Evolutionary conservation across 2,888 invertebrate species (phyloP), one percentile per base, ranked within the genome.

Genomic region (Julus scandinavius): DNA sequence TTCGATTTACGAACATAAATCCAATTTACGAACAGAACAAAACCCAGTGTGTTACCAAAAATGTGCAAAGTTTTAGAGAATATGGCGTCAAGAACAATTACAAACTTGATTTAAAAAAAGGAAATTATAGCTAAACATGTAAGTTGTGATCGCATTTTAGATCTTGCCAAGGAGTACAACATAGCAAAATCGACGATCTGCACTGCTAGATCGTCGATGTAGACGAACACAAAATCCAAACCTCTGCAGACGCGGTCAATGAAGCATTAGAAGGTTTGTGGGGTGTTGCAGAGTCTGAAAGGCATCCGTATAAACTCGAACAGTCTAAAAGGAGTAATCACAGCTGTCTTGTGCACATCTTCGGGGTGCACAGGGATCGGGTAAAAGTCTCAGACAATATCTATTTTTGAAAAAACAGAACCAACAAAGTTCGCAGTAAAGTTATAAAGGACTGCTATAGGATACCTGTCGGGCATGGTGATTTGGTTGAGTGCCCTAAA

Each of bases 221-320:
- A 45, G 7, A 45, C 45, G 45, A 45, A 45, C 5, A 45, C 45
- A 2, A 45, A 45, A 7, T 45, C 45, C 5, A 17, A 41, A 0
- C 87, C 89, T 0, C 89, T 54, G 7, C 86, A 41, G 15, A 90
- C 88, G 11, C 90, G 90, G 84, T 15, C 88, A 87, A 86, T 20
- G 13, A 89, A 87, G 49, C 88, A 5, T 29, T 88, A 86, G 54
- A 89, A 92, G 0, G 92, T 92, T 41, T 88, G 88, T 1, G 89
- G 85, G 9, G 89, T 86, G 41, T 90, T 90, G 0, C 84, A n/a
- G 9, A 90, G 88, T 9, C 89, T 90, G 29, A 90, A 90, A 17
- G 90, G 88, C 90, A 90, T 90, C 5, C 20, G 58, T 6, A 86
- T n/a, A 49, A 80, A 90, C 87, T 90, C 90, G 15, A 85, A 85